phyloP scores from a whole-genome alignment of 2,888 invertebrate species.

The Busseola fusca region DNA sequence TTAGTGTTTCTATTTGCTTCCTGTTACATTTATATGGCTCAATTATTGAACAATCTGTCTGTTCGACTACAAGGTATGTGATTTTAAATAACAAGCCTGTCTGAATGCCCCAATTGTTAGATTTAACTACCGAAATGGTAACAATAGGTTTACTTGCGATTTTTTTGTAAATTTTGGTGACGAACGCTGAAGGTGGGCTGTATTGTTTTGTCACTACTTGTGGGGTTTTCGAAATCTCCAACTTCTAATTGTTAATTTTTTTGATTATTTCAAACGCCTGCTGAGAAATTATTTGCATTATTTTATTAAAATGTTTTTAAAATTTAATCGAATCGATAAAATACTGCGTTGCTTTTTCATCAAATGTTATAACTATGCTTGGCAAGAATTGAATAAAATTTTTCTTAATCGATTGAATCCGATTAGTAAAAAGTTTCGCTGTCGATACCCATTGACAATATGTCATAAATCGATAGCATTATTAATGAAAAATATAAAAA shows the following conservation, averaged over 20 bases:
- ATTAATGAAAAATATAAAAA: slow-evolving; percentile 50
- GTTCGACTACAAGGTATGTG: slow-evolving; percentile 29
- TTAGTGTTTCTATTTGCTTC: slow-evolving; percentile 19
- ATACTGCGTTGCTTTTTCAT: slow-evolving; percentile 24
- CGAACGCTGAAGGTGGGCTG: not conserved
- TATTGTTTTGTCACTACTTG: slow-evolving; percentile 6
- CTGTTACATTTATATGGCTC: slow-evolving; percentile 42
- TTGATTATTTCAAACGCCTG: not conserved
- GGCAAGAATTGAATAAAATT: slow-evolving; percentile 15
- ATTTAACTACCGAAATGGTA: slow-evolving; percentile 31
- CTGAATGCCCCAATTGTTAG: slow-evolving; percentile 41
- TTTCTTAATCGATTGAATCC: slow-evolving; percentile 6
- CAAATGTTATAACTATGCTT: slow-evolving; percentile 1
- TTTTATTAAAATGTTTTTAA: slow-evolving; percentile 11
- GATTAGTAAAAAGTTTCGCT: slow-evolving; percentile 45
- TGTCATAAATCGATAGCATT: slow-evolving; percentile 43
- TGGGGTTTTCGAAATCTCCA: not conserved
- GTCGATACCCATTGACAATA: slow-evolving; percentile 27
- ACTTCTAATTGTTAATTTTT: not conserved
- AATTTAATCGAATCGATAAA: slow-evolving; percentile 2
- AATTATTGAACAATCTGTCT: slow-evolving; percentile 48
- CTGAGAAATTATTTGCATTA: not conserved
- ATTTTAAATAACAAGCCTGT: slow-evolving; percentile 38
- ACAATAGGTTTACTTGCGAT: slow-evolving; percentile 24
- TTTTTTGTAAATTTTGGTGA: slow-evolving; percentile 24